Evolutionary conservation across 2,888 invertebrate species (phyloP).

Genomic region (Dynastes hyllus): DNA sequence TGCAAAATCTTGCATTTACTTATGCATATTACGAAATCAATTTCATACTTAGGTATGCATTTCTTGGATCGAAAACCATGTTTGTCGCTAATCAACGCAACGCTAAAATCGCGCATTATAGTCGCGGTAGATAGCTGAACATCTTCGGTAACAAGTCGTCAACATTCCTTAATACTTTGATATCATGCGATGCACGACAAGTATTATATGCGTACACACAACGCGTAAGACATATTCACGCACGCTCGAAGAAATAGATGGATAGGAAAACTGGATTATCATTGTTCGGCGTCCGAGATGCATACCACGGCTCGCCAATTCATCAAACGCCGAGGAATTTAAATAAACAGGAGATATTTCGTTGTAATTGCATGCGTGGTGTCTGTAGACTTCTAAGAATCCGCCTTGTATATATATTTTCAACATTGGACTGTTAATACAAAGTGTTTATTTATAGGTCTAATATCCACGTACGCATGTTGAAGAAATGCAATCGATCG

Average conservation of each 20-base stretch:
- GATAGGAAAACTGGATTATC: slow-evolving; percentile 46
- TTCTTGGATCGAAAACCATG: neutral
- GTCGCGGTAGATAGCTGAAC: neutral
- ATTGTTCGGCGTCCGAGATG: slow-evolving; percentile 46
- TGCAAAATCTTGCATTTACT: too few relatives aligned
- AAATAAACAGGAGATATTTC: slow-evolving; percentile 48
- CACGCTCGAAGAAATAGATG: slow-evolving; percentile 29
- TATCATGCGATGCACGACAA: slow-evolving; percentile 45
- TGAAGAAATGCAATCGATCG: slow-evolving; percentile 41
- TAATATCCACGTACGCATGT: slow-evolving; percentile 39
- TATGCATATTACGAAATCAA: too few relatives aligned
- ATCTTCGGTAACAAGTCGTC: slow-evolving; percentile 32
- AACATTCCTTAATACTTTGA: slow-evolving; percentile 43
- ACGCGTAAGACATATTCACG: slow-evolving; percentile 20
- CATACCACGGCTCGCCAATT: slow-evolving; percentile 44
- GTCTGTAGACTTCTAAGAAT: slow-evolving; percentile 48
- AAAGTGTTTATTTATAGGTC: slow-evolving; percentile 44
- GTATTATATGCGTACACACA: slow-evolving; percentile 5
- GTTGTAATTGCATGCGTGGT: slow-evolving; percentile 46
- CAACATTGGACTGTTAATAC: slow-evolving; percentile 43
- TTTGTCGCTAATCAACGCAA: neutral
- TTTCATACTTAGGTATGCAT: too few relatives aligned
- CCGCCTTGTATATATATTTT: slow-evolving; percentile 38
- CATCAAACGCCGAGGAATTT: slow-evolving; percentile 46
- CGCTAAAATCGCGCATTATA: neutral